phyloP scores from a whole-genome alignment of 2,797 vertebrate genomes.

The Bucorvus abyssinicus region DNA sequence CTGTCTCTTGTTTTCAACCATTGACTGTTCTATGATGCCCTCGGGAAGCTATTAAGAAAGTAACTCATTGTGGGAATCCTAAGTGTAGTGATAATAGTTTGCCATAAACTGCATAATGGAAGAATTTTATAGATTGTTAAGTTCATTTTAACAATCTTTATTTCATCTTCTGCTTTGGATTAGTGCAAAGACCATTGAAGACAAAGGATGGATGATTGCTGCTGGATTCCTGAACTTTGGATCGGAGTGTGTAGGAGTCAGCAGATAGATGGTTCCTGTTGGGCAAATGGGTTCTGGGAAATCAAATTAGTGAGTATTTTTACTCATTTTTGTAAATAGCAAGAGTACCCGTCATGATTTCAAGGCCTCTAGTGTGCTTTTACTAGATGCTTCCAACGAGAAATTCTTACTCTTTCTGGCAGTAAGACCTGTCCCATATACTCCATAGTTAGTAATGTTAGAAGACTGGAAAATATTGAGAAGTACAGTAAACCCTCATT shows the following conservation, averaged over 20 bases:
- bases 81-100: slow-evolving; percentile 1
- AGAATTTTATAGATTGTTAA: slow-evolving; percentile 2
- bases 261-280: slow-evolving; percentile 16
- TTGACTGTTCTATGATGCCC: slow-evolving; percentile 14
- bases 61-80: background rate
- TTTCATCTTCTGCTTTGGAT: background rate
- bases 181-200: background rate
- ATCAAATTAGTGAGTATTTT: background rate
- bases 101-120: background rate
- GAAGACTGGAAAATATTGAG: background rate
- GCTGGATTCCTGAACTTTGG: background rate
- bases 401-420: background rate
- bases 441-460: background rate
- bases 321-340: background rate
- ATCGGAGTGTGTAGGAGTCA: background rate
- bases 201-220: background rate
- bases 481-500: background rate
- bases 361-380: background rate
- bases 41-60: slow-evolving; percentile 35
- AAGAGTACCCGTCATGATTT: background rate
- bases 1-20: slow-evolving; percentile 1
- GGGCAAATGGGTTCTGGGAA: slow-evolving; percentile 6
- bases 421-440: background rate
- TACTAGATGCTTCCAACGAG: background rate
- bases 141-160: background rate